Conservation (phyloP, 2,113 vertebrate genomes). For the Sinocyclocheilus rhinocerous region DNA sequence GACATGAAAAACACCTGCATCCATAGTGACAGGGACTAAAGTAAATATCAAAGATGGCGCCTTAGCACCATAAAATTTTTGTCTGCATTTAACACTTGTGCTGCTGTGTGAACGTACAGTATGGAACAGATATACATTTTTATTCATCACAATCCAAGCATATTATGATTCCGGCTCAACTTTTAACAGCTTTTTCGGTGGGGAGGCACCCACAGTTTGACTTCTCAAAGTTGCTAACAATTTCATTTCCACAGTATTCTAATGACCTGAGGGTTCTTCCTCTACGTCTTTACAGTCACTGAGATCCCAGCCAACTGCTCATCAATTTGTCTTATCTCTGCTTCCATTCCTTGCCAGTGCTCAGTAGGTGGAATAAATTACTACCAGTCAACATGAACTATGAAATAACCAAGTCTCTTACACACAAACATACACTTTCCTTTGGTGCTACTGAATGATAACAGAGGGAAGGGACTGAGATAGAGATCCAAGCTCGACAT, state of each 20-base stretch:
- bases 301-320: conserved; percentile 41
- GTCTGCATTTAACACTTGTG: not conserved
- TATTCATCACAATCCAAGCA: conserved; percentile 27
- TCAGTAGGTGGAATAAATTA: conserved; percentile 49
- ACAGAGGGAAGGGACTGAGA: conserved; percentile 14
- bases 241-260: conserved; percentile 32
- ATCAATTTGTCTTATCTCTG: conserved; percentile 51
- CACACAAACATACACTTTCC: conserved; percentile 12
- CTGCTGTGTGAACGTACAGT: not conserved
- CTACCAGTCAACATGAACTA: conserved; percentile 42
- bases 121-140: not conserved
- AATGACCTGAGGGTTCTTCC: conserved; percentile 41
- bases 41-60: not conserved
- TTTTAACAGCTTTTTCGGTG: conserved; percentile 13
- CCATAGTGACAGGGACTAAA: not conserved
- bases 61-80: not conserved
- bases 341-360: conserved; percentile 43
- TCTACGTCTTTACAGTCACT: conserved; percentile 41
- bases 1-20: not conserved
- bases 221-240: conserved; percentile 17
- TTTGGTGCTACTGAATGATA: conserved; percentile 1
- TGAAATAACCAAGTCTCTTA: conserved; percentile 19
- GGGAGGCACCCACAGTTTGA: conserved; percentile 33
- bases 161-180: not conserved
- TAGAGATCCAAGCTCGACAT: not conserved